Evolutionary conservation across 2,888 invertebrate species (phyloP).

Genomic region (Melanostoma scalare): DNA sequence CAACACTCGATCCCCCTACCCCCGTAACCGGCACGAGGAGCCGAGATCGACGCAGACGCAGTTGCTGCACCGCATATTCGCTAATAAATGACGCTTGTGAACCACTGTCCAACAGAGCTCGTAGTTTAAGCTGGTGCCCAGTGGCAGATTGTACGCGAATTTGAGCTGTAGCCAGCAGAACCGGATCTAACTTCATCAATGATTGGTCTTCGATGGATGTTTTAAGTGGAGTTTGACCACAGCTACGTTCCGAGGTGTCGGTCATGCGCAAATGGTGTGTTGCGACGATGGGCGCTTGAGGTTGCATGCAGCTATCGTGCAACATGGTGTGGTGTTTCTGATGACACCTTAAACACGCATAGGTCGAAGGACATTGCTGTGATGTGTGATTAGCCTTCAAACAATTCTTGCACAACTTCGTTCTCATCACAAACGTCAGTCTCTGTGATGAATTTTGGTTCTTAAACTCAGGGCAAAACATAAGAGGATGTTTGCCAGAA

Average conservation of each 20-base stretch:
- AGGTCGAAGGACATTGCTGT: constrained; percentile 18
- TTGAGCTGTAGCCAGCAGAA: constrained; percentile 32
- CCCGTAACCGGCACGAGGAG: constrained; percentile 43
- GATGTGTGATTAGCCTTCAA: constrained; percentile 18
- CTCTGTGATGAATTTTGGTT: constrained; percentile 7
- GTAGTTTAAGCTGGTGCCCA: constrained; percentile 30
- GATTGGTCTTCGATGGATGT: no score
- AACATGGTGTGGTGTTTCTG: constrained; percentile 11
- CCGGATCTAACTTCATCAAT: neutral
- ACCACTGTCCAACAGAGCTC: constrained; percentile 39
- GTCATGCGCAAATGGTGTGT: neutral
- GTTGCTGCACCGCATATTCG: constrained; percentile 52
- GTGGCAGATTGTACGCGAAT: constrained; percentile 32
- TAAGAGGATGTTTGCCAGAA: constrained; percentile 44
- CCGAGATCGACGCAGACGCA: constrained; percentile 27
- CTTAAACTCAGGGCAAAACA: constrained; percentile 42
- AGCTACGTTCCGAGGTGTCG: neutral
- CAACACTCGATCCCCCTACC: constrained; percentile 31
- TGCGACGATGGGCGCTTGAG: neutral
- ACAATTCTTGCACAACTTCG: constrained; percentile 53
- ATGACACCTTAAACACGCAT: constrained; percentile 21
- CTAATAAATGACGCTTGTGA: constrained; percentile 63
- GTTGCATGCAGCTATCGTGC: constrained; percentile 12
- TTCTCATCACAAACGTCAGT: constrained; percentile 20
- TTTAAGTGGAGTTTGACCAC: no score